phyloP scores from a whole-genome alignment of 2,888 invertebrate genomes.

The Halictus ligatus region DNA sequence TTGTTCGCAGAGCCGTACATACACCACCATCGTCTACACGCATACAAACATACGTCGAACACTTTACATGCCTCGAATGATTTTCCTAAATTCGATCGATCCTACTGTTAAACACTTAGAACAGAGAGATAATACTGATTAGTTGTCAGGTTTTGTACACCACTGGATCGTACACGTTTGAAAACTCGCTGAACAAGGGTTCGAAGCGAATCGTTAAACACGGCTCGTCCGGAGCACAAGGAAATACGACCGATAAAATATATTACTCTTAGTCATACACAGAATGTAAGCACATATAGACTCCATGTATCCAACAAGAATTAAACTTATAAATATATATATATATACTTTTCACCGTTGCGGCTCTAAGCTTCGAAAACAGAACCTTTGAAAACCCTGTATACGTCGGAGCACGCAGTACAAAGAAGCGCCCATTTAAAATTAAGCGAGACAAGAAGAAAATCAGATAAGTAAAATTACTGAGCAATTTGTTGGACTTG shows the following conservation, averaged over 20 bases:
- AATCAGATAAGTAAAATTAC: not conserved
- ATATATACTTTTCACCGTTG: slow-evolving; percentile 5
- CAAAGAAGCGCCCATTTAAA: slow-evolving; percentile 4
- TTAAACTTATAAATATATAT: slow-evolving; percentile 22
- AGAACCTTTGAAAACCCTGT: slow-evolving; percentile 20
- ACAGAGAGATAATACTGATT: slow-evolving; percentile 66
- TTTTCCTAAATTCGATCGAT: slow-evolving; percentile 46
- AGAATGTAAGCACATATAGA: slow-evolving; percentile 19
- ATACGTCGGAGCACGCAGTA: slow-evolving; percentile 17
- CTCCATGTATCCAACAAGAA: slow-evolving; percentile 20
- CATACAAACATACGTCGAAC: slow-evolving; percentile 45
- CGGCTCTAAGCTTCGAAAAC: slow-evolving; percentile 16
- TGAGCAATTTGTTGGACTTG: slow-evolving; percentile 6
- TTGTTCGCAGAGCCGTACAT: slow-evolving; percentile 18
- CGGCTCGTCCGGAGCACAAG: slow-evolving; percentile 36
- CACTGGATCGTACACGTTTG: slow-evolving; percentile 22
- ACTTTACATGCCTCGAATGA: slow-evolving; percentile 46
- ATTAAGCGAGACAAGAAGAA: not conserved
- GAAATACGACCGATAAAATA: slow-evolving; percentile 1
- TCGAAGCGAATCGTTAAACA: slow-evolving; percentile 21
- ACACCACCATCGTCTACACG: slow-evolving; percentile 25
- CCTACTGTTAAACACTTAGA: slow-evolving; percentile 67
- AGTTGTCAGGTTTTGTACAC: slow-evolving; percentile 58
- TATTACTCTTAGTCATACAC: slow-evolving; percentile 10
- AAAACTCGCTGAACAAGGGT: not conserved